phyloP scores from a whole-genome alignment of 2,888 invertebrate species.

The Coremacera marginata region DNA sequence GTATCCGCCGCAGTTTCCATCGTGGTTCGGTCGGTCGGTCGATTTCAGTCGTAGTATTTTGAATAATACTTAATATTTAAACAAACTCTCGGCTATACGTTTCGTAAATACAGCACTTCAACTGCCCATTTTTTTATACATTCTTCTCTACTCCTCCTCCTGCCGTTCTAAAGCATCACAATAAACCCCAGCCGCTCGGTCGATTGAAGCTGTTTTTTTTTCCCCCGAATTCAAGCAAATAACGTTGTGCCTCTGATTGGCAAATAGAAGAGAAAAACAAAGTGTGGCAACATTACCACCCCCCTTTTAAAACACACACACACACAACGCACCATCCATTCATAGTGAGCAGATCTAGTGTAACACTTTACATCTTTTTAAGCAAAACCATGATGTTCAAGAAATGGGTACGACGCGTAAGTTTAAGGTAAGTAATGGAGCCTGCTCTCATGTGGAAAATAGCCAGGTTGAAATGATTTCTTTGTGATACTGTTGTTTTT shows the following conservation, averaged over 20 bases:
- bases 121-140: too few relatives aligned
- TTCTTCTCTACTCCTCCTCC: not conserved
- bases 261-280: not conserved
- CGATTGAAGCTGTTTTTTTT: not conserved
- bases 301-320: not conserved
- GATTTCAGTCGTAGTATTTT: not conserved
- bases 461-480: not conserved
- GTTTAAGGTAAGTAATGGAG: conserved; percentile 62
- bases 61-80: not conserved
- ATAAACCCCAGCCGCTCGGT: not conserved
- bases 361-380: not conserved
- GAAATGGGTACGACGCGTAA: conserved; percentile 68
- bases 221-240: not conserved
- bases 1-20: not conserved
- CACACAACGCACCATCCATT: not conserved
- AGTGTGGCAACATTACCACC: not conserved
- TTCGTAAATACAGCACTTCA: not conserved
- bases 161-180: not conserved
- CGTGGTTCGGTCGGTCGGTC: not conserved
- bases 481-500: not conserved
- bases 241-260: conserved; percentile 12
- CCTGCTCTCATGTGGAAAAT: conserved; percentile 3
- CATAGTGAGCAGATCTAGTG: not conserved
- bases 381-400: conserved; percentile 58
- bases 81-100: not conserved